These are phyloP conservation scores for Anhinga anhinga DNA, from an alignment of 2,113 vertebrate species.

Conservation along the genomic window DNA sequence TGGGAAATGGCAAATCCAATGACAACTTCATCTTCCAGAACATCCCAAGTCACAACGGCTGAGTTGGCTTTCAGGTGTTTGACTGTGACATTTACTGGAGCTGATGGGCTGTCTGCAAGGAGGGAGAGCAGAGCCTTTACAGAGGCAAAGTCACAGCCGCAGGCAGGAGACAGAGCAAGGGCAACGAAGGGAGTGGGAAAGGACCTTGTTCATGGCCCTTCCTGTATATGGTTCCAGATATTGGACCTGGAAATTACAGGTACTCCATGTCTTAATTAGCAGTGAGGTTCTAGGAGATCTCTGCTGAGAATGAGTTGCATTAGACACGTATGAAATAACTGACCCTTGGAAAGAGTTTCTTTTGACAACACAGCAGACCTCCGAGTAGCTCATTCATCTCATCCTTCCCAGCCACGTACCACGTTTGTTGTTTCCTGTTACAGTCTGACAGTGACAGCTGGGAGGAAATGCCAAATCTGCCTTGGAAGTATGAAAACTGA, in stretches of 20 bases:
- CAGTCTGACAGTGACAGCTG: background rate
- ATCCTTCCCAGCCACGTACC: background rate
- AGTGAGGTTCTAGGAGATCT: background rate
- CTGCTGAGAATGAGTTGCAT: background rate
- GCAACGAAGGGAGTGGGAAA: background rate
- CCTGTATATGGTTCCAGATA: fast-evolving
- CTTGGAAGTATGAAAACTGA: background rate
- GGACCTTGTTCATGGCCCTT: background rate
- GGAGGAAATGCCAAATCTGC: background rate
- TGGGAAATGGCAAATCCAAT: conserved; percentile 97
- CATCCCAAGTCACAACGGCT: conserved; percentile 94
- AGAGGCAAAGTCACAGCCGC: background rate
- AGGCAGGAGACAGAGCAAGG: background rate
- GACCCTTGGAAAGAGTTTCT: background rate
- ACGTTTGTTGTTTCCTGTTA: background rate
- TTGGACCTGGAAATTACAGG: background rate
- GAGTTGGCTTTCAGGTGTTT: conserved; percentile 92
- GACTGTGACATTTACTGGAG: conserved; percentile 95
- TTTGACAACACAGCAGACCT: background rate
- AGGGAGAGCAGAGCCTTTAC: conserved; percentile 60
- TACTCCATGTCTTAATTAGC: background rate
- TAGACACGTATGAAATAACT: fast-evolving
- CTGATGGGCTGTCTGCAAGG: conserved; percentile 87
- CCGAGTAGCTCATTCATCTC: background rate
- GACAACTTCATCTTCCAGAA: conserved; percentile 92